phyloP scores from a whole-genome alignment of 1,140 invertebrate genomes.

The Daktulosphaira vitifoliae region DNA sequence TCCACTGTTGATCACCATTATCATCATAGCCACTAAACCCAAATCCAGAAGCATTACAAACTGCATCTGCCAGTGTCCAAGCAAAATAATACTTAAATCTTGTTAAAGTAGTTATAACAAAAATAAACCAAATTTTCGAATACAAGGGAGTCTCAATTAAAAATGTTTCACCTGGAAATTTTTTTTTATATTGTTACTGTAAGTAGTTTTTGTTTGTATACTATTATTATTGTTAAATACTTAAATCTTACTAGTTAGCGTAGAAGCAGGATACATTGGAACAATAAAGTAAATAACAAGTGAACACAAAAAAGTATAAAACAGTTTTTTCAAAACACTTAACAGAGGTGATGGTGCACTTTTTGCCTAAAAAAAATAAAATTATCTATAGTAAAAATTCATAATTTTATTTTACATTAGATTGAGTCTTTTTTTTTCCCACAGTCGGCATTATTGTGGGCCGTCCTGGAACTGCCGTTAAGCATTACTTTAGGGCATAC shows the following conservation, averaged over 20 bases:
- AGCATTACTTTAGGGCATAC: no score
- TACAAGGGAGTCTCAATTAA: constrained; percentile 51
- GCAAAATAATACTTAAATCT: constrained; percentile 95
- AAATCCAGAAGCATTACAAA: constrained; percentile 88
- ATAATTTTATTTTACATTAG: no score
- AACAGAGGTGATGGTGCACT: constrained; percentile 6
- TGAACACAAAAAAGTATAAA: constrained; percentile 15
- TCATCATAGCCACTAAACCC: constrained; percentile 78
- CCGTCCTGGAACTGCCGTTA: no score
- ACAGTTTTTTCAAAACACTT: constrained; percentile 11
- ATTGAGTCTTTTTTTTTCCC: no score
- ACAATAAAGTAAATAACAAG: constrained; percentile 24
- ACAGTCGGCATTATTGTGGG: no score
- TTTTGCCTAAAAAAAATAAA: constrained; percentile 24
- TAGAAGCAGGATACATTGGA: constrained; percentile 21
- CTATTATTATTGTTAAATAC: neutral
- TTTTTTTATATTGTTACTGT: no score
- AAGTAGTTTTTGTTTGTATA: no score
- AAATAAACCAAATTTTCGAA: constrained; percentile 67
- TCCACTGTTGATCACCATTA: constrained; percentile 67
- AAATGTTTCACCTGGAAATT: constrained; percentile 54
- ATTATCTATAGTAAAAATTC: no score
- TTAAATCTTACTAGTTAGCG: constrained; percentile 3
- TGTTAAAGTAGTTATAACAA: constrained; percentile 64
- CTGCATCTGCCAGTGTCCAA: constrained; percentile 86